These are phyloP conservation scores for Cricetomys ansorgei DNA, from an alignment of 2,113 vertebrate species.

Conservation along the genomic window DNA sequence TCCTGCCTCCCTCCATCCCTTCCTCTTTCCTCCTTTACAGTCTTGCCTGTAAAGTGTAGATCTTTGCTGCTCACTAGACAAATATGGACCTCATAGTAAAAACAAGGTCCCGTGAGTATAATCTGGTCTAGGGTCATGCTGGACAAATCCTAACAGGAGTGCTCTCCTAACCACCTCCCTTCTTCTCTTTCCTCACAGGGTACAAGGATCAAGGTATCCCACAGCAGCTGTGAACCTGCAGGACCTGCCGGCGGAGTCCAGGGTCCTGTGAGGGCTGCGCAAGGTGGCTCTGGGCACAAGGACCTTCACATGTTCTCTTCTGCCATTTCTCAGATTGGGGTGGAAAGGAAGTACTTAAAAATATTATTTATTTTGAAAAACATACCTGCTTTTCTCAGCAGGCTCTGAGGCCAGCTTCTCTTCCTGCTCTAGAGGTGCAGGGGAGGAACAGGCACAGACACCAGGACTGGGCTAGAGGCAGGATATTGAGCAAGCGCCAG, in stretches of 20 bases:
- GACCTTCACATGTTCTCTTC: conserved; percentile 81
- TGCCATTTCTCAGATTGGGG: conserved; percentile 73
- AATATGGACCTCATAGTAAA: neutral
- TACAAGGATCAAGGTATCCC: conserved; percentile 94
- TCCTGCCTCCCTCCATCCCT: conserved; percentile 40
- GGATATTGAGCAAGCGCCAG: neutral
- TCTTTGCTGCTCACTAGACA: neutral
- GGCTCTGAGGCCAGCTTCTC: conserved; percentile 21
- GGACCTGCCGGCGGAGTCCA: conserved; percentile 70
- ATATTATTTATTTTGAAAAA: conserved; percentile 67
- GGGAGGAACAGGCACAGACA: neutral
- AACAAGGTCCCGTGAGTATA: neutral
- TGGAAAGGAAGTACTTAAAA: conserved; percentile 46
- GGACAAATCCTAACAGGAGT: neutral
- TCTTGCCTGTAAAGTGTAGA: neutral
- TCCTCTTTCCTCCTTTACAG: conserved; percentile 19
- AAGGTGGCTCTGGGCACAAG: conserved; percentile 68
- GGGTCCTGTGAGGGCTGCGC: conserved; percentile 64
- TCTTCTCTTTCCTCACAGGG: conserved; percentile 85
- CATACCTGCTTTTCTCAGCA: conserved; percentile 49
- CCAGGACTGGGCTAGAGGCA: neutral
- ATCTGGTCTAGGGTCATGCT: no score
- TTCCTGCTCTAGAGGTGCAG: neutral
- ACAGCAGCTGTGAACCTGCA: conserved; percentile 91
- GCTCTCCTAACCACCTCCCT: neutral